Evolutionary conservation across 2,888 invertebrate species (phyloP).

Genomic region (Chaetogeoica ovagalla): DNA sequence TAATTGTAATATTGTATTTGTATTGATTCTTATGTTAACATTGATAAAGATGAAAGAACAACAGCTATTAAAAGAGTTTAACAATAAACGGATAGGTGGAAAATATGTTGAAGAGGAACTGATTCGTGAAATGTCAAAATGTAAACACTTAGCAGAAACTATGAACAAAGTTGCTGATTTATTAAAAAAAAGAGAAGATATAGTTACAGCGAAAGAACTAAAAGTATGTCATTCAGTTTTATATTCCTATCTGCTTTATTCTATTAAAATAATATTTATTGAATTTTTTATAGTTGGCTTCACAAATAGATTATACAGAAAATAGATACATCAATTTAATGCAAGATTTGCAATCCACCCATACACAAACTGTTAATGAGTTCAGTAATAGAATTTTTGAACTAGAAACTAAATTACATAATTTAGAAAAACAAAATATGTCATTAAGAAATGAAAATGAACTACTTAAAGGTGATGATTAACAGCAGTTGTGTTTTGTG

Average conservation of each 20-base stretch:
- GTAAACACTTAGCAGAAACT: slow-evolving; percentile 23
- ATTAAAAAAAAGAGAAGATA: slow-evolving; percentile 19
- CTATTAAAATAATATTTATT: neutral
- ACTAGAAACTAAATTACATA: slow-evolving; percentile 19
- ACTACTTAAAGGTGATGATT: slow-evolving; percentile 6
- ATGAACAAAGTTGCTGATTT: slow-evolving; percentile 15
- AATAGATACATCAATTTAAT: slow-evolving; percentile 9
- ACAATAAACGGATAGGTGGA: slow-evolving; percentile 16
- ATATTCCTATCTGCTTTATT: neutral
- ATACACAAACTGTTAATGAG: slow-evolving; percentile 3
- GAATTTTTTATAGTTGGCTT: neutral
- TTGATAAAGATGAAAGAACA: slow-evolving; percentile 38
- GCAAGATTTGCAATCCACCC: neutral
- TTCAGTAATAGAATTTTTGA: slow-evolving; percentile 2
- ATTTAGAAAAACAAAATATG: slow-evolving; percentile 1
- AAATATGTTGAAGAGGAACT: slow-evolving; percentile 38
- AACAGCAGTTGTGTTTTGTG: neutral
- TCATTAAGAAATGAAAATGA: slow-evolving; percentile 28
- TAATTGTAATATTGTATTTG: neutral
- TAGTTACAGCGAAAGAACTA: slow-evolving; percentile 32
- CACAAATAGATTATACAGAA: neutral
- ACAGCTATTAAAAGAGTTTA: slow-evolving; percentile 28
- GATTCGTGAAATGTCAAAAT: neutral
- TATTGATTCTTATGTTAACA: neutral
- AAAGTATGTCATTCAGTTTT: neutral